These are phyloP conservation scores for Leucophenga montana DNA, from an alignment of 2,888 invertebrate genomes.

Conservation along the genomic window DNA sequence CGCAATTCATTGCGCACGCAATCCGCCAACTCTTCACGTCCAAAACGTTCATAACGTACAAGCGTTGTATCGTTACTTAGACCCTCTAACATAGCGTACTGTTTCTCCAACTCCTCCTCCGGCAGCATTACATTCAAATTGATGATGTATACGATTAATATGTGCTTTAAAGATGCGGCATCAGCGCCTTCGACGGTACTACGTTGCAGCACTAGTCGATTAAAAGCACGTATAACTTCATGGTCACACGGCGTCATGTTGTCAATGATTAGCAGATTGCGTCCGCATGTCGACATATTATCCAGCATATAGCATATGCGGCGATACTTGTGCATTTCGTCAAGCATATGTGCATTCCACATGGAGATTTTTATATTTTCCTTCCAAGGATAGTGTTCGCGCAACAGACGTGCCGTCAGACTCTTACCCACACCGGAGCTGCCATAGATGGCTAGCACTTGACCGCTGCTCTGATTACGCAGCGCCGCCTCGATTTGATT, in stretches of 20 bases:
- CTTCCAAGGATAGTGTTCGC: slow-evolving; percentile 64
- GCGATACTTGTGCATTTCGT: slow-evolving; percentile 14
- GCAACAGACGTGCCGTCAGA: slow-evolving; percentile 55
- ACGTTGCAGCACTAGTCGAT: slow-evolving; percentile 37
- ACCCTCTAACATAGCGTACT: slow-evolving; percentile 43
- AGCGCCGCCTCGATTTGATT: slow-evolving; percentile 53
- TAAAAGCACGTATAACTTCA: slow-evolving; percentile 52
- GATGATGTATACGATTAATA: slow-evolving; percentile 65
- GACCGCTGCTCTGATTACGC: slow-evolving; percentile 47
- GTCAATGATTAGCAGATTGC: slow-evolving; percentile 69
- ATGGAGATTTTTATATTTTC: slow-evolving; percentile 62
- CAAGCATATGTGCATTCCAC: slow-evolving; percentile 54
- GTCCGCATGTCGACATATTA: slow-evolving; percentile 63
- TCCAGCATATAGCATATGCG: slow-evolving; percentile 44
- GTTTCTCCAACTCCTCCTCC: slow-evolving; percentile 36
- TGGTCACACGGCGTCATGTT: slow-evolving; percentile 56
- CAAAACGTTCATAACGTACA: slow-evolving; percentile 57
- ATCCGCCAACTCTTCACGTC: slow-evolving; percentile 52
- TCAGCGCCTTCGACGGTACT: slow-evolving; percentile 7
- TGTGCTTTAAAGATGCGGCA: slow-evolving; percentile 34
- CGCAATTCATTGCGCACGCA: slow-evolving; percentile 61
- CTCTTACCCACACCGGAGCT: slow-evolving; percentile 69
- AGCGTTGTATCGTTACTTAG: slow-evolving; percentile 48
- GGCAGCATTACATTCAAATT: slow-evolving; percentile 55
- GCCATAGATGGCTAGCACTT: slow-evolving; percentile 63